Percentiles rank a stretch among this genome's conserved stretches.
Conservation (phyloP, 2,888 invertebrate species). For the Coelopa pilipes region DNA sequence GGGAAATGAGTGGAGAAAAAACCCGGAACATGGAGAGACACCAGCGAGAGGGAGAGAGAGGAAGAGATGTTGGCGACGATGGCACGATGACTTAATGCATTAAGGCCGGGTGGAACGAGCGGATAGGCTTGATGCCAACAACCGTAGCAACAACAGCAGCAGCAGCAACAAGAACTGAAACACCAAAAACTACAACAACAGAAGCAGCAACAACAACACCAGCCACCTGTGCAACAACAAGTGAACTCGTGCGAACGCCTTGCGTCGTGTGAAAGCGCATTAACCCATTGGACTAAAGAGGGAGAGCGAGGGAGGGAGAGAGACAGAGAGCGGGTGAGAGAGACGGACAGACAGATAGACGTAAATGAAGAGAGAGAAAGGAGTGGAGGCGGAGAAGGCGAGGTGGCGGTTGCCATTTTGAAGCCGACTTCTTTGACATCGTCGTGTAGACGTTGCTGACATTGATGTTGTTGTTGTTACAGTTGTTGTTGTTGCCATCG, state of each 20-base stretch:
- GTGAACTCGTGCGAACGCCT: background rate
- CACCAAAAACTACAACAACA: constrained; percentile 22
- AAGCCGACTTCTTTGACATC: too few species aligned
- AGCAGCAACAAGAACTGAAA: background rate
- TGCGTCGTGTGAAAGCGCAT: constrained; percentile 9
- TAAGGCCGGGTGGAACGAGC: background rate
- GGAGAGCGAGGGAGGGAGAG: background rate
- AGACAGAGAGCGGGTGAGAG: too few species aligned
- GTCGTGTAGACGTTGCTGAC: too few species aligned
- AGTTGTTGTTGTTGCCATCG: too few species aligned
- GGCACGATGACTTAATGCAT: background rate
- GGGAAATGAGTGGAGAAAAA: too few species aligned
- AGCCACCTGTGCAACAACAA: background rate
- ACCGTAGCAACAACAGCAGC: background rate
- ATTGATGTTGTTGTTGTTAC: too few species aligned
- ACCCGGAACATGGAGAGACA: too few species aligned
- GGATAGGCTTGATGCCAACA: constrained; percentile 5
- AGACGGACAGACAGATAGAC: too few species aligned
- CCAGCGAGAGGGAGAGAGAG: background rate
- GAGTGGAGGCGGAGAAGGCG: too few species aligned
- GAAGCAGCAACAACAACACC: background rate
- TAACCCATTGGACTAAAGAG: constrained; percentile 26
- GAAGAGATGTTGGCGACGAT: background rate
- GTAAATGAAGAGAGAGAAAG: too few species aligned
- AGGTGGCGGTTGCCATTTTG: too few species aligned